Conservation (phyloP, 2,888 invertebrate species). For the Psylliodes chrysocephalus region DNA sequence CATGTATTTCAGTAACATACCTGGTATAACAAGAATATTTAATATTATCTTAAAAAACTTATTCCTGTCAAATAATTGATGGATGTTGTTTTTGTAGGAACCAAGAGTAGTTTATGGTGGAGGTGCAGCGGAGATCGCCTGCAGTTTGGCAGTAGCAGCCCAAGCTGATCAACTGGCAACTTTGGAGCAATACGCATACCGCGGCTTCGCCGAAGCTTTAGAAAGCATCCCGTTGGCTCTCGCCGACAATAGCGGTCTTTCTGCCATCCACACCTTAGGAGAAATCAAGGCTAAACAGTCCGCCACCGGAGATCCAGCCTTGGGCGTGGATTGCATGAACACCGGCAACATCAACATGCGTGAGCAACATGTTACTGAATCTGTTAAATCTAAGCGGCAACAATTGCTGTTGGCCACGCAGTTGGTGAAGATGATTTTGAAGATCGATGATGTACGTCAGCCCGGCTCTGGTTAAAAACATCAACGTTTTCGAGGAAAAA, state of each 20-base stretch:
- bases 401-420: conserved; percentile 97
- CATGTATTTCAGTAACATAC: too few relatives aligned
- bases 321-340: conserved; percentile 96
- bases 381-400: conserved; percentile 95
- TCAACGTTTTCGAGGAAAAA: too few relatives aligned
- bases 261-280: conserved; percentile 91
- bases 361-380: conserved; percentile 94
- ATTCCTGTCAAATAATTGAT: too few relatives aligned
- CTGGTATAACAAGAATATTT: too few relatives aligned
- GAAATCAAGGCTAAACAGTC: conserved; percentile 91
- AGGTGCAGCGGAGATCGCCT: conserved; percentile 95
- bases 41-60: too few relatives aligned
- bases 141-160: conserved; percentile 88
- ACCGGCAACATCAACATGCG: conserved; percentile 90
- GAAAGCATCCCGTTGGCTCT: conserved; percentile 95
- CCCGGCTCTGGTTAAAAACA: conserved; percentile 39
- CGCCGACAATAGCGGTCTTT: conserved; percentile 95
- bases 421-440: conserved; percentile 98
- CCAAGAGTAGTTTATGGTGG: conserved; percentile 95
- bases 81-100: conserved; percentile 67
- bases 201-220: conserved; percentile 94
- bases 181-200: conserved; percentile 96
- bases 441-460: conserved; percentile 91
- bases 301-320: conserved; percentile 81
- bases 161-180: conserved; percentile 90